A percentile compares a stretch with the other conserved stretches of the same genome.
Evolutionary conservation across 2,888 invertebrate genomes (phyloP).

Genomic region (Lasioglossum vierecki): DNA sequence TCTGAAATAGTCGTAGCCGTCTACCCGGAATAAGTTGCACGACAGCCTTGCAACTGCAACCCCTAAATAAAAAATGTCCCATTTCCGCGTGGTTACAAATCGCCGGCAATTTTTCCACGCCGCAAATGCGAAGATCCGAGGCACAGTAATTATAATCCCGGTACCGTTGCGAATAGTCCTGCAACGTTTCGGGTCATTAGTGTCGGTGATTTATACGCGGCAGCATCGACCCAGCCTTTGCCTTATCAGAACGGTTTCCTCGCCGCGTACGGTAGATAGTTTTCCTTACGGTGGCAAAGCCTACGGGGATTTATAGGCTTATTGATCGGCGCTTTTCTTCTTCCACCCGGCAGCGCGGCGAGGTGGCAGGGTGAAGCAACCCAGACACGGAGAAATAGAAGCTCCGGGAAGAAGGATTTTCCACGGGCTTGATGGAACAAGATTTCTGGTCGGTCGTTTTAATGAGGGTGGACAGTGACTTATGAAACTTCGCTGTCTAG

Average conservation of each 20-base stretch:
- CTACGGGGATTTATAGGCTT: slow-evolving; percentile 9
- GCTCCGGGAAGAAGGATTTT: slow-evolving; percentile 5
- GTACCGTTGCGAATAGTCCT: slow-evolving; percentile 25
- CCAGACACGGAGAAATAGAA: not conserved
- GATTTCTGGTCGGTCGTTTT: not conserved
- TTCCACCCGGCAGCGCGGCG: not conserved
- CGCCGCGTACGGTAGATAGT: slow-evolving; percentile 4
- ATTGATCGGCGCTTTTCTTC: slow-evolving; percentile 16
- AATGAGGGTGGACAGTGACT: slow-evolving; percentile 16
- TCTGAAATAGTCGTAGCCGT: not conserved
- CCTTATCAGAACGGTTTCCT: slow-evolving; percentile 27
- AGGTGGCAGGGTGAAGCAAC: not conserved
- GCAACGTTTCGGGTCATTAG: slow-evolving; percentile 34
- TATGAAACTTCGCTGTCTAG: slow-evolving; percentile 9
- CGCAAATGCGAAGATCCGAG: not conserved
- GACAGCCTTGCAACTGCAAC: not conserved
- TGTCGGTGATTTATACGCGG: slow-evolving; percentile 15
- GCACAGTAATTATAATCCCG: slow-evolving; percentile 39
- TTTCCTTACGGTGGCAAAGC: slow-evolving; percentile 20
- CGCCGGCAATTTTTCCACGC: not conserved
- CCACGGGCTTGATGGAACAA: not conserved
- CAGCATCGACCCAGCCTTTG: slow-evolving; percentile 7
- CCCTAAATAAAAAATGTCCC: not conserved
- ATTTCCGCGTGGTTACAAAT: not conserved
- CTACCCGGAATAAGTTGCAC: not conserved